Base-by-base conservation (phyloP, 2,113 vertebrate genomes). In the Menidia beryllina region DNA sequence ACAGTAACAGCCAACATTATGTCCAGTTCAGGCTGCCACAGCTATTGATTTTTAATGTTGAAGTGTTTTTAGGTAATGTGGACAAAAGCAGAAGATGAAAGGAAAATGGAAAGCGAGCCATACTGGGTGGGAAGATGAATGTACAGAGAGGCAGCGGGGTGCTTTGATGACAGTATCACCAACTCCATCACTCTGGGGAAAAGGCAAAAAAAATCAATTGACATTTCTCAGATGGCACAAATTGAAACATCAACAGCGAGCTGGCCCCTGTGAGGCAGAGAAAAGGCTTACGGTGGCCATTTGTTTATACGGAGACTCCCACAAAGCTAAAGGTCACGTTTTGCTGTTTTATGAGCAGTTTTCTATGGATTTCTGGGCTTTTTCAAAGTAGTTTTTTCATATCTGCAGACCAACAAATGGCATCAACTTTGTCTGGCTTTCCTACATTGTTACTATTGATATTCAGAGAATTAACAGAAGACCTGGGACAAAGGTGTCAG, bases 251-350 rank as follows among this genome's bases (percentile, higher is more conserved):
- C 65, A 76, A 20, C 10, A n/a, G 36, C 14, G 36, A 10, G 43
- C 25, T 36, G 62, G 57, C 66, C 70, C 67, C 75, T 50, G 77
- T 53, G 12, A 70, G 24, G 50, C 77, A 38, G 34, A 59, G 48
- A 64, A 27, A 23, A 41, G 43, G 60, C 57, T 49, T 50, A 6
- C 72, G 21, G 49, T 23, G 21, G 72, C 38, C 79, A 80, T 91
- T 86, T 84, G 75, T 92, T 86, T 84, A 68, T 52, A 71, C 43
- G 19, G 69, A 63, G 64, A 20, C 70, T 79, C 77, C 39, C 77
- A 59, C 83, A 36, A 20, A 70, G 77, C 59, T 60, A 85, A 90
- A 91, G 85, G 89, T 89, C 85, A 77, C 30, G 53, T 62, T 49
- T 64, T 30, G 30, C 30, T 51, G 20, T 66, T 51, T 25, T 12